Evolutionary conservation across 2,113 vertebrate genomes (phyloP).

Genomic region (Nothocercus julius): DNA sequence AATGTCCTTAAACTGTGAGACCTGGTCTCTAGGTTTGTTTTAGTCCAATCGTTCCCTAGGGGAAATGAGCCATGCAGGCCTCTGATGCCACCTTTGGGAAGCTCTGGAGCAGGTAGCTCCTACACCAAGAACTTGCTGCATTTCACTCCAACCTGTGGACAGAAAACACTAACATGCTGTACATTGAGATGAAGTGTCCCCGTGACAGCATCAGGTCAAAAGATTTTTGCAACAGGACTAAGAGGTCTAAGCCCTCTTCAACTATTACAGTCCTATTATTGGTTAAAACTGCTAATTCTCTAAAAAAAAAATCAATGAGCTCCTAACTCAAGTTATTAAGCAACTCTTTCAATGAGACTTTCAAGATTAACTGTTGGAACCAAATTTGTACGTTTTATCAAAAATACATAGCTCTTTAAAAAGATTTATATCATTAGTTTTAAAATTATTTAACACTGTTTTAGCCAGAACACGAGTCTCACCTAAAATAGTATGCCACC

Average conservation of each 20-base stretch:
- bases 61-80: too few species aligned
- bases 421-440: rapidly evolving
- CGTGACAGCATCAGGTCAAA: background rate
- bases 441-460: background rate
- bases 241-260: background rate
- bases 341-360: background rate
- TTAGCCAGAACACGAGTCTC: background rate
- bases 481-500: background rate
- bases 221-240: background rate
- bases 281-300: background rate
- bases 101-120: background rate
- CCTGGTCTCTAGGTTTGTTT: too few species aligned
- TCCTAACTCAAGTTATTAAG: background rate
- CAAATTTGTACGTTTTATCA: background rate
- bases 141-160: background rate
- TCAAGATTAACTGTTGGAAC: background rate
- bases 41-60: too few species aligned
- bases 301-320: background rate
- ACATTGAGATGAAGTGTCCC: rapidly evolving
- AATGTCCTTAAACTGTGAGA: too few species aligned
- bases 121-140: background rate
- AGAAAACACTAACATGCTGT: rapidly evolving
- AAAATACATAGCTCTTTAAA: background rate
- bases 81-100: too few species aligned
- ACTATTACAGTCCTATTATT: background rate